Evolutionary conservation across 2,888 invertebrate species (phyloP), one percentile per base, ranked within the genome.

Genomic region (Callosobruchus maculatus): DNA sequence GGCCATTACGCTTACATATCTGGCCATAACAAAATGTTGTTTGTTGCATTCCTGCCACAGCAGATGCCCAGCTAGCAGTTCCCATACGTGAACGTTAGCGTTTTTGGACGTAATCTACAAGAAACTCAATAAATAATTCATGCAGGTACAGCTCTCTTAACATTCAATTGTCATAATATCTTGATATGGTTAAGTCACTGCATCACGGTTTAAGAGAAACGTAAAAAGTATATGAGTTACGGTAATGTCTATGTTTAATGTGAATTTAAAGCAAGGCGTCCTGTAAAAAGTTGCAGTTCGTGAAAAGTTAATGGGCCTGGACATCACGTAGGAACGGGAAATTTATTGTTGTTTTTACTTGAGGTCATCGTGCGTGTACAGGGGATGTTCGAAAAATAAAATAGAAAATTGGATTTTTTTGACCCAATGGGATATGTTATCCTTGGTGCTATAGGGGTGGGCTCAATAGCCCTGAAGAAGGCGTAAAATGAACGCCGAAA

Each of bases 161-260:
- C 77, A 78, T 78, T 78, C 78, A 74, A 77, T 77, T 78, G 78
- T 77, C 78, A 77, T 77, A 78, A 77, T 77, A 77, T 77, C 78
- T 77, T 77, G 78, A 78, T 78, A 77, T 78, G 78, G 77, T 73
- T 75, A 78, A 75, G 76, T 74, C 75, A 74, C 68, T 74, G 73
- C 72, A 74, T 71, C 71, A 73, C 75, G 74, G 74, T 74, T 74
- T 74, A 30, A 72, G 76, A 68, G 21, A 21, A 70, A 31, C 70
- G 67, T 69, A 72, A 73, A 76, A 77, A 77, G 77, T 77, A 76
- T 76, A 77, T 76, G 77, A 78, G 75, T 76, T 77, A 77, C 78
- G 77, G 77, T 78, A 78, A 78, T 76, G 78, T 78, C 77, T 78
- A 77, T 77, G 78, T 49, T 78, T 77, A 78, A 78, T 78, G 77